Conservation (phyloP, 2,888 invertebrate genomes). For the Neoaliturus tenellus region DNA sequence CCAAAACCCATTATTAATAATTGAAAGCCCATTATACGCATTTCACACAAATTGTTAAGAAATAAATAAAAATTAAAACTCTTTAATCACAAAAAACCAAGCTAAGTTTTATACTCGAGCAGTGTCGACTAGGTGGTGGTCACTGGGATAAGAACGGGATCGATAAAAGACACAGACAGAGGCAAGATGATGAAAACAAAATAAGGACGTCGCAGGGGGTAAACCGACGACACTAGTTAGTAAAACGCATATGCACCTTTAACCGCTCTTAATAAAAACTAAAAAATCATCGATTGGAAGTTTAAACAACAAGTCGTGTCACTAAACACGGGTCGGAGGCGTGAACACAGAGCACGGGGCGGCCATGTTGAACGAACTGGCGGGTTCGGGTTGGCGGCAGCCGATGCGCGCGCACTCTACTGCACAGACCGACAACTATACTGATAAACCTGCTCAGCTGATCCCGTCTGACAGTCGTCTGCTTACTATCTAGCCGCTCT, state of each 20-base stretch:
- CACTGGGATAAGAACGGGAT: slow-evolving; percentile 24
- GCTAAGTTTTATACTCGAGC: no score
- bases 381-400: slow-evolving; percentile 40
- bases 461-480: slow-evolving; percentile 4
- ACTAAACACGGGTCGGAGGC: slow-evolving; percentile 5
- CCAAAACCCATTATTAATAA: no score
- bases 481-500: neutral
- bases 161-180: slow-evolving; percentile 24
- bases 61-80: no score
- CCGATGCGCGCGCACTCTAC: slow-evolving; percentile 48
- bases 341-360: slow-evolving; percentile 12
- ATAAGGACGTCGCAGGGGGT: neutral
- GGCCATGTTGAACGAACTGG: slow-evolving; percentile 47
- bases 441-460: slow-evolving; percentile 38
- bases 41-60: no score
- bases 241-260: neutral
- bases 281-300: neutral
- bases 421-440: slow-evolving; percentile 21
- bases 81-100: no score
- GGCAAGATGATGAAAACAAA: neutral
- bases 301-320: neutral
- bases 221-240: neutral
- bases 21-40: no score
- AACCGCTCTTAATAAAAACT: neutral
- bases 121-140: neutral